Percentiles rank a stretch among this genome's conserved stretches.
phyloP scores from a whole-genome alignment of 2,888 invertebrate genomes.

The Cylloceria caligata region DNA sequence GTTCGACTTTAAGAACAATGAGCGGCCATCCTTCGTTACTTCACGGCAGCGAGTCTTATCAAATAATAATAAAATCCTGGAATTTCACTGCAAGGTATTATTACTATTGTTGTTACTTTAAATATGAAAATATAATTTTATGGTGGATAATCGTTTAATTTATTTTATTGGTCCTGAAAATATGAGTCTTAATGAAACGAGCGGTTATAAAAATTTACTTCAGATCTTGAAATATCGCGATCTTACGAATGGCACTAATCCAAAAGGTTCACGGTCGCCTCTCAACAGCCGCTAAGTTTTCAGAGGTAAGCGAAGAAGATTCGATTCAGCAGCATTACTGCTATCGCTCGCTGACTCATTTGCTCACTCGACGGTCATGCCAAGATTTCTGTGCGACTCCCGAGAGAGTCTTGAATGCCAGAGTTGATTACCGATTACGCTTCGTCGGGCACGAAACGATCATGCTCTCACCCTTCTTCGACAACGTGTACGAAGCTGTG shows the following conservation, averaged over 20 bases:
- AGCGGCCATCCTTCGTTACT: not conserved
- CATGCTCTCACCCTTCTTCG: slow-evolving; percentile 39
- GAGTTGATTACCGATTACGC: slow-evolving; percentile 65
- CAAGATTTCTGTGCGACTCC: slow-evolving; percentile 40
- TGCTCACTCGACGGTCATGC: not conserved
- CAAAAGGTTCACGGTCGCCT: slow-evolving; percentile 29
- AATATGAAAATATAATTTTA: not conserved
- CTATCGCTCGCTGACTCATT: slow-evolving; percentile 9
- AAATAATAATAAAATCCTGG: not conserved
- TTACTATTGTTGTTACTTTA: not conserved
- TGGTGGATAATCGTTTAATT: not conserved
- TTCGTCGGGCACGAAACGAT: slow-evolving; percentile 60
- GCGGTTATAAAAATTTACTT: not conserved
- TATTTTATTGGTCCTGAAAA: too few species aligned
- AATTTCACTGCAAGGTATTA: not conserved
- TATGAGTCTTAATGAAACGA: not conserved
- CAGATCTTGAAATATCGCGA: not conserved
- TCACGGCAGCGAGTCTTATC: not conserved
- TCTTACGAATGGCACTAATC: not conserved
- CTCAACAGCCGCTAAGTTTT: not conserved
- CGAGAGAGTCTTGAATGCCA: slow-evolving; percentile 57
- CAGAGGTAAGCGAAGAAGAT: slow-evolving; percentile 5
- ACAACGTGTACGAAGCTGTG: not conserved
- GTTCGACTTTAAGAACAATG: slow-evolving; percentile 16
- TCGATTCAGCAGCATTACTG: slow-evolving; percentile 1